Evolutionary conservation across 1,140 invertebrate genomes (phyloP), one percentile per base, ranked within the genome.

Genomic region (Neodiprion virginianus): DNA sequence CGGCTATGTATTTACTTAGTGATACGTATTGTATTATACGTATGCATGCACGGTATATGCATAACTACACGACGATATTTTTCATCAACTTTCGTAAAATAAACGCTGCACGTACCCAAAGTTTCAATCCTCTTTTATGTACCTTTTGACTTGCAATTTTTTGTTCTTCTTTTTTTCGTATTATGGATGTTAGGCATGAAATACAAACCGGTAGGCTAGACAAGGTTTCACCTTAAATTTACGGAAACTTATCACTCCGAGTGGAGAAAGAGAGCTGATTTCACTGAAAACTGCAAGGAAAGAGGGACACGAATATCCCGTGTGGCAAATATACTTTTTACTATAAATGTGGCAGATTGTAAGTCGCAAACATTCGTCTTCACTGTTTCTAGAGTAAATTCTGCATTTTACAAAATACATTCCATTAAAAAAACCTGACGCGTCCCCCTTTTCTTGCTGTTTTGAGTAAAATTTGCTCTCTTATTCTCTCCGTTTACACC

Each of bases 21-120:
- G 5, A 61, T 61, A 40, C 28, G 28, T 40, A 40, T 40, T 40
- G 1, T 40, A 40, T 40, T 40, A 61, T 61, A 0, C 53, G 5
- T 40, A 0, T 40, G 28, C 5, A 40, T 40, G 28, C 1, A 40
- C 28, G 28, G 28, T 40, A 40, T 40, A 5, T 40, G 28, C 28
- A 40, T 40, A 40, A 40, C 28, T 40, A 40, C 28, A 40, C 28
- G 28, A 40, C 28, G 28, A 8, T 8, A 17, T 61, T 61, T 61
- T 61, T 61, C 53, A 61, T 61, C 53, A 61, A 61, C 53, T 61
- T 61, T 61, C n/a, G 11, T 14, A 17, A 61, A 61, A 61, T 61
- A 61, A 61, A 61, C 11, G 53, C 53, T 61, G 53, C 53, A 12
- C 28, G 5, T 40, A 40, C 8, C n/a, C 11, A 61, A 61, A 61